Conservation (phyloP, 2,888 invertebrate species). For the Hermaeophaga mercurialis region DNA sequence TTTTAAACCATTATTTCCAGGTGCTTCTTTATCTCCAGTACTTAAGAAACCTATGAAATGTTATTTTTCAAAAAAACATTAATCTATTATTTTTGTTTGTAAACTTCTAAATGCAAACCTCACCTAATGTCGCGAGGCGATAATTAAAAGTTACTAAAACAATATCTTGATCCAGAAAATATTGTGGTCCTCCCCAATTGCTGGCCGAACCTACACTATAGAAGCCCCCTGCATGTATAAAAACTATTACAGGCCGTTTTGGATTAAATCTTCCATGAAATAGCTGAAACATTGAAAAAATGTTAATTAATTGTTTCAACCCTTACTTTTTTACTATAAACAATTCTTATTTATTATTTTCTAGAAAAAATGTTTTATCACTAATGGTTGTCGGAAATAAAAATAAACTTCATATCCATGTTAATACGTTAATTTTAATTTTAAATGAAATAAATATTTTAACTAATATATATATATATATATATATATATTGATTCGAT, state of each 20-base stretch:
- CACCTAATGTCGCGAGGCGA: slow-evolving; percentile 63
- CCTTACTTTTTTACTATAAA: too few relatives aligned
- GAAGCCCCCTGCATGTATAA: slow-evolving; percentile 71
- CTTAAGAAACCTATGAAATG: slow-evolving; percentile 56
- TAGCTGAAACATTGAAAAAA: too few relatives aligned
- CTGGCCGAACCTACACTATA: slow-evolving; percentile 66
- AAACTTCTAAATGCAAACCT: too few relatives aligned
- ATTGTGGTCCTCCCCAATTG: slow-evolving; percentile 62
- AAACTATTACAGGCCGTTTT: slow-evolving; percentile 67
- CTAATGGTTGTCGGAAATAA: too few relatives aligned
- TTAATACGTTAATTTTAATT: too few relatives aligned
- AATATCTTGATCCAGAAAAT: slow-evolving; percentile 68
- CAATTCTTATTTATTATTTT: too few relatives aligned
- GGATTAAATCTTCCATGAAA: slow-evolving; percentile 48
- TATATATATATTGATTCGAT: too few relatives aligned
- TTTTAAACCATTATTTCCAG: slow-evolving; percentile 73
- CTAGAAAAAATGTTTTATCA: too few relatives aligned
- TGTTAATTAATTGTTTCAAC: too few relatives aligned
- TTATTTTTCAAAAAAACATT: neutral
- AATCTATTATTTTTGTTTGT: neutral
- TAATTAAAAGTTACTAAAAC: slow-evolving; percentile 72
- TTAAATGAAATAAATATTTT: too few relatives aligned
- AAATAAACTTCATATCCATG: too few relatives aligned
- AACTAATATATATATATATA: too few relatives aligned
- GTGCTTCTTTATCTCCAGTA: slow-evolving; percentile 68